These are phyloP conservation scores for Slavum lentiscoides DNA, from an alignment of 2,888 invertebrate species.

Conservation along the genomic window DNA sequence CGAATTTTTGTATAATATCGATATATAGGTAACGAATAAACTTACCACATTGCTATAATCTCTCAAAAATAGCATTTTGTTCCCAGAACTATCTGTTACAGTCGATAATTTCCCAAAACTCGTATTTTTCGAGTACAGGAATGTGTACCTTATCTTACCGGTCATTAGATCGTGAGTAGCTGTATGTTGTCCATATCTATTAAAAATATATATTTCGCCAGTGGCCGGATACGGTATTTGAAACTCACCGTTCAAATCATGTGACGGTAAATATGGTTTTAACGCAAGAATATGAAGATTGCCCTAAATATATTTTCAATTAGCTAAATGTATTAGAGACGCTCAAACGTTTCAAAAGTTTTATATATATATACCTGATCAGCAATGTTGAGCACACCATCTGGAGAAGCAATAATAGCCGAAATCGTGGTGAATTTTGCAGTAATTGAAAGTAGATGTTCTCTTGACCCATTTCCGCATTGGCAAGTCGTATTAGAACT, in stretches of 20 bases:
- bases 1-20: not conserved
- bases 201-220: slow-evolving; percentile 91
- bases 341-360: not conserved
- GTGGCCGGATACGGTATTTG: slow-evolving; percentile 67
- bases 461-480: slow-evolving; percentile 53
- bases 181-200: slow-evolving; percentile 93
- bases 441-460: slow-evolving; percentile 82
- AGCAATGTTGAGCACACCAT: slow-evolving; percentile 92
- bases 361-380: slow-evolving; percentile 75
- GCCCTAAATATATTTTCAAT: slow-evolving; percentile 61
- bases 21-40: not conserved
- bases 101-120: slow-evolving; percentile 92
- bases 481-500: slow-evolving; percentile 47
- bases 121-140: slow-evolving; percentile 94
- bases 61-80: slow-evolving; percentile 86
- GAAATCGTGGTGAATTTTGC: slow-evolving; percentile 87
- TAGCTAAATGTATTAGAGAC: not conserved
- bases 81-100: slow-evolving; percentile 91
- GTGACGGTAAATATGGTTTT: slow-evolving; percentile 83
- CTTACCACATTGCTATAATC: slow-evolving; percentile 87
- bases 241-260: slow-evolving; percentile 80
- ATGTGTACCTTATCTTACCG: slow-evolving; percentile 91
- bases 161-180: slow-evolving; percentile 92
- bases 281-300: slow-evolving; percentile 81
- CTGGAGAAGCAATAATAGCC: slow-evolving; percentile 90